phyloP scores from a whole-genome alignment of 2,113 vertebrate genomes.

The Pungitius pungitius region DNA sequence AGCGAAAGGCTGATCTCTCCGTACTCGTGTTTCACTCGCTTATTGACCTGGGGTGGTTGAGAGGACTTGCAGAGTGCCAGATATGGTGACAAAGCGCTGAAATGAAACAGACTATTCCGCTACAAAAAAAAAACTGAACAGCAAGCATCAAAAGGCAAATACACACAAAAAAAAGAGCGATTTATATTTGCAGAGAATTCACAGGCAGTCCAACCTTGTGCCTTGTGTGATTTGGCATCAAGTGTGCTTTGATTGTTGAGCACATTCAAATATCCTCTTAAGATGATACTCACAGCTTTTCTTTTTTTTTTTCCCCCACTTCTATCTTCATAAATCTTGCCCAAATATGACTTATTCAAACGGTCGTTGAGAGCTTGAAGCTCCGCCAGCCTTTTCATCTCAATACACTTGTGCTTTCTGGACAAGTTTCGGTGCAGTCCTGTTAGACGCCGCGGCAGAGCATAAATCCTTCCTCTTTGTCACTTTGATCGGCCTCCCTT shows the following conservation, averaged over 20 bases:
- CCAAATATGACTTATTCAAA: slow-evolving; percentile 68
- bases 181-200: slow-evolving; percentile 21
- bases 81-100: slow-evolving; percentile 32
- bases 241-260: slow-evolving; percentile 45
- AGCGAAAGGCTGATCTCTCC: slow-evolving; percentile 36
- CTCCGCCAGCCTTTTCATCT: slow-evolving; percentile 63
- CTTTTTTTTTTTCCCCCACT: slow-evolving; percentile 11
- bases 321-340: slow-evolving; percentile 54
- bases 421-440: slow-evolving; percentile 58
- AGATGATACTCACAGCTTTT: slow-evolving; percentile 20
- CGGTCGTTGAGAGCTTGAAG: slow-evolving; percentile 48
- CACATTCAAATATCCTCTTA: slow-evolving; percentile 46
- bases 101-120: slow-evolving; percentile 28
- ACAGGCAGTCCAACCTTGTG: slow-evolving; percentile 20
- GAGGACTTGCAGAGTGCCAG: slow-evolving; percentile 35
- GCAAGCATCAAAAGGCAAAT: slow-evolving; percentile 25
- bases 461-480: slow-evolving; percentile 70
- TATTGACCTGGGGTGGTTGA: slow-evolving; percentile 48
- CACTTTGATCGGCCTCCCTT: slow-evolving; percentile 68
- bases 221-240: too few relatives aligned
- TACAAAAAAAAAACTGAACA: slow-evolving; percentile 27
- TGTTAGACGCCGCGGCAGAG: slow-evolving; percentile 56
- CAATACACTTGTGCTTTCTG: slow-evolving; percentile 53
- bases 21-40: slow-evolving; percentile 35
- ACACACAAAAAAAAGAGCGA: slow-evolving; percentile 14